Evolutionary conservation across 2,888 invertebrate genomes (phyloP).

Genomic region (Tricholauxania praeusta): DNA sequence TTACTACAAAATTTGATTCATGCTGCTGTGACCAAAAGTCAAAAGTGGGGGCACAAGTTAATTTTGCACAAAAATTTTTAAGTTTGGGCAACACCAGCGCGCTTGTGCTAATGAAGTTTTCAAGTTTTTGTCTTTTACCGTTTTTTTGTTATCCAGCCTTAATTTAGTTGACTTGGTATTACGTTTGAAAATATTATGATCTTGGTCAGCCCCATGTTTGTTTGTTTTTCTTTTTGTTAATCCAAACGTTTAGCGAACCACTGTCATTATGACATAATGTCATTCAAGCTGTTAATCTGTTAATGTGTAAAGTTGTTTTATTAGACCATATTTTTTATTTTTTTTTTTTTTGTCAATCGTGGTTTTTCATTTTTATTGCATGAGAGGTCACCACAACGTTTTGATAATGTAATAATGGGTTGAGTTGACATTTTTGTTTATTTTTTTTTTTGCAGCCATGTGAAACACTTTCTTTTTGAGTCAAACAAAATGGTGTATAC

Average conservation of each 20-base stretch:
- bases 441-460: too few relatives aligned
- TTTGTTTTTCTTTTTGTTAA: background rate
- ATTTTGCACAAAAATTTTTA: background rate
- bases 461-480: too few relatives aligned
- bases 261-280: slow-evolving; percentile 7
- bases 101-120: slow-evolving; percentile 57
- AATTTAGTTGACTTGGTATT: too few relatives aligned
- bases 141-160: background rate
- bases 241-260: background rate
- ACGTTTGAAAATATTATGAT: too few relatives aligned
- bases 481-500: too few relatives aligned
- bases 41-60: background rate
- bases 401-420: too few relatives aligned
- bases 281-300: background rate
- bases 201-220: too few relatives aligned
- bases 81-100: background rate
- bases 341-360: background rate
- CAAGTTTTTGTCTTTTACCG: slow-evolving; percentile 44
- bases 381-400: too few relatives aligned
- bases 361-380: background rate
- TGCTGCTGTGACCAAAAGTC: too few relatives aligned
- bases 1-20: background rate
- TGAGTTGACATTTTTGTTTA: too few relatives aligned
- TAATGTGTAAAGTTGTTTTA: background rate
- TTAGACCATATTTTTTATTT: background rate